These are phyloP conservation scores for Caranx ignobilis DNA, from an alignment of 2,113 vertebrate genomes.

Conservation along the genomic window DNA sequence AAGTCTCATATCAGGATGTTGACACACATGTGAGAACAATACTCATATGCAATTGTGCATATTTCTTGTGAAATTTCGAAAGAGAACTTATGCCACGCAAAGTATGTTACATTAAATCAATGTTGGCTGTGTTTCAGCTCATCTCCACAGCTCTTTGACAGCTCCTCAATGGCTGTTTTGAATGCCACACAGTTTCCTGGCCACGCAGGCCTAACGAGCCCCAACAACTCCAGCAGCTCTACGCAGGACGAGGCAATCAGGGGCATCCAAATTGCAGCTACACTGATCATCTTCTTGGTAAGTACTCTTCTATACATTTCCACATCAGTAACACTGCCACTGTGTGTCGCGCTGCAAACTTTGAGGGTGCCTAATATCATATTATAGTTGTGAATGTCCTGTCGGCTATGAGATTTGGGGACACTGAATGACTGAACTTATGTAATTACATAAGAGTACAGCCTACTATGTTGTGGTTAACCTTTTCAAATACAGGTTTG, in stretches of 20 bases:
- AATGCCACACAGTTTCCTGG: constrained; percentile 28
- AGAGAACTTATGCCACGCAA: neutral
- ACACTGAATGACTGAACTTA: neutral
- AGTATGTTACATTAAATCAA: neutral
- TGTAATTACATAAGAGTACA: neutral
- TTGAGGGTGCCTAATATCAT: neutral
- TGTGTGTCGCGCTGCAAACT: neutral
- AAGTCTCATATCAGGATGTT: constrained; percentile 32
- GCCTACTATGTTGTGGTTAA: too few relatives aligned
- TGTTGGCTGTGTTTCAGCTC: constrained; percentile 22
- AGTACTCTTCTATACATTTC: constrained; percentile 10
- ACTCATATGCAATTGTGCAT: neutral
- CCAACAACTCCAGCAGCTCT: constrained; percentile 12
- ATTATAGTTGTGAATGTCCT: neutral
- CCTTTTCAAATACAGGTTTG: too few relatives aligned
- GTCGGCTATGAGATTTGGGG: neutral
- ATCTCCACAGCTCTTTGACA: neutral
- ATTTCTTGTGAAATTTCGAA: neutral
- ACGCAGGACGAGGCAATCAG: neutral
- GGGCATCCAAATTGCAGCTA: constrained; percentile 71
- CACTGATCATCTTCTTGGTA: constrained; percentile 80
- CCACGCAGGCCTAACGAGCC: neutral
- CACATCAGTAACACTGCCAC: neutral
- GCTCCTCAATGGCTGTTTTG: neutral
- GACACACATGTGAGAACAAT: constrained; percentile 36